Base-by-base conservation (phyloP, 2,888 invertebrate species). In the Linhomoeus sp. region DNA sequence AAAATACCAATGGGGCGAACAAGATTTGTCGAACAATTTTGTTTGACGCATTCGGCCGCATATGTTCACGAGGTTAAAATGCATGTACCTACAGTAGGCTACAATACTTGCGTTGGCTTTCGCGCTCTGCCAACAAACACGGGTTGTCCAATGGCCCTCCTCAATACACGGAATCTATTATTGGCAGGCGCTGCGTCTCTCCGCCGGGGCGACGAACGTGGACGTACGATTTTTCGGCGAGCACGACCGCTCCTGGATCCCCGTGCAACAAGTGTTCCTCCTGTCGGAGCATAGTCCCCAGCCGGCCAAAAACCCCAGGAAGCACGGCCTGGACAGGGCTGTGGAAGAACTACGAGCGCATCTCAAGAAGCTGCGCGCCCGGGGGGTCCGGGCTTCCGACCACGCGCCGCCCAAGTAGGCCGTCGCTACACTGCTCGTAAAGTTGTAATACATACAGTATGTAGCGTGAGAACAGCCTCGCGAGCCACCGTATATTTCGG, bases 211-310 rank as follows among this genome's bases (percentile, higher is more conserved):
- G 12, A 5, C 5, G 19, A 26, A 26, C 56, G 82, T 87, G 0
- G 87, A 90, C 67, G 86, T 86, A 2, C 71, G 87, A 1, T 92
- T 92, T 70, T 92, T 92, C 68, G 90, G 90, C 1, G 84, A 81
- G 20, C 88, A 92, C 68, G 88, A 90, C 57, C 61, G 69, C 68
- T 37, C 19, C n/a, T 85, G 86, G 83, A 81, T 88, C 17, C 77
- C 81, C 0, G 73, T 77, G 0, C 78, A 78, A 54, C 82, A 86
- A 64, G 81, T 85, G 60, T 86, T 75, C 65, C 71, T 87, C 3
- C 81, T 80, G 64, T 83, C 81, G 0, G 75, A 77, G 57, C 78
- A 77, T 56, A 66, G 66, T 50, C 72, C 73, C 3, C 63, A 63
- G 1, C 58, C 67, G 66, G 74, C 58, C 66, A 77, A 62, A 70